Evolutionary conservation across 2,113 vertebrate species (phyloP).

Genomic region (Cyphotilapia sp.): DNA sequence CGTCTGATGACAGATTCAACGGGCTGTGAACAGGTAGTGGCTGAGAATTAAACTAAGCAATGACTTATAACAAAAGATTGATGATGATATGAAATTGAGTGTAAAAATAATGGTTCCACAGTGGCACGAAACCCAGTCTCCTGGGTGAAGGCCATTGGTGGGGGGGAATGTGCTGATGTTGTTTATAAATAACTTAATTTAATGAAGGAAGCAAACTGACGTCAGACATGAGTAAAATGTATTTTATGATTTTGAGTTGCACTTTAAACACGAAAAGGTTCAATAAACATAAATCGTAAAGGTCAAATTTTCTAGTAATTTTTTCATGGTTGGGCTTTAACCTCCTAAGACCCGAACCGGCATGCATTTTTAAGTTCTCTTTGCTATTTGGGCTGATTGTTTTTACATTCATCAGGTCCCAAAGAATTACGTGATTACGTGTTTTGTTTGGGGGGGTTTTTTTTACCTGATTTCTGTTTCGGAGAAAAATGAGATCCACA

Average conservation of each 20-base stretch:
- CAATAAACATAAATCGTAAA: background rate
- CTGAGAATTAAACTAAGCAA: background rate
- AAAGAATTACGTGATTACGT: background rate
- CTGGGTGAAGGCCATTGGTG: background rate
- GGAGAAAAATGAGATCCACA: background rate
- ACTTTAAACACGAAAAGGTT: background rate
- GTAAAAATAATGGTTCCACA: background rate
- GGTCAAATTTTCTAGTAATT: background rate
- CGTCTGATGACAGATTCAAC: background rate
- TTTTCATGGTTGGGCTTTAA: background rate
- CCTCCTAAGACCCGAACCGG: background rate
- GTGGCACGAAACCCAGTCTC: background rate
- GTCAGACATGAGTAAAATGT: background rate
- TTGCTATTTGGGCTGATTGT: fast-evolving
- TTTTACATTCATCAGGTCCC: background rate
- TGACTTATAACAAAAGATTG: background rate
- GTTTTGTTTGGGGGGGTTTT: fast-evolving
- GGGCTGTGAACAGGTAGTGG: background rate
- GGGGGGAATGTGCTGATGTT: background rate
- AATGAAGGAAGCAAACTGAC: background rate
- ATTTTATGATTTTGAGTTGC: background rate
- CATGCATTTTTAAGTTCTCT: background rate
- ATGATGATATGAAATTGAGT: background rate
- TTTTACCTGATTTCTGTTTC: background rate
- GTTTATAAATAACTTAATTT: background rate